phyloP scores from a whole-genome alignment of 2,888 invertebrate species.

The Therioaphis trifolii region DNA sequence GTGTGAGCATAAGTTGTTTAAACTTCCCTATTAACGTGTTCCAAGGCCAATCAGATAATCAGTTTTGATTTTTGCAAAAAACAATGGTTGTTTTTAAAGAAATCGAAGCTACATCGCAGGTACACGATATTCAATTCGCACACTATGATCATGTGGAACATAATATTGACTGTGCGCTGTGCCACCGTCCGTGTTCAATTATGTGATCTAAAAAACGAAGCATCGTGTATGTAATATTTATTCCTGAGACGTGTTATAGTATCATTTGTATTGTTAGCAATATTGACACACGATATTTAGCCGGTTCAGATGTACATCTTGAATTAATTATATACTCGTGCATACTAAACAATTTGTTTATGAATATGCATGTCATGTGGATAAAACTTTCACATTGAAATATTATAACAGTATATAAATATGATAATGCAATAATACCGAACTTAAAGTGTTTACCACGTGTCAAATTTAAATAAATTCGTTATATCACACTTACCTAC shows the following conservation, averaged over 20 bases:
- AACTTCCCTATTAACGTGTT: constrained; percentile 43
- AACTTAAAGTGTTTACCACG: background rate
- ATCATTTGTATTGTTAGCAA: too few relatives aligned
- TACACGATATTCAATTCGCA: constrained; percentile 2
- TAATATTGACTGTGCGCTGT: background rate
- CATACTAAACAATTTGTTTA: background rate
- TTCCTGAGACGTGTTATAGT: too few relatives aligned
- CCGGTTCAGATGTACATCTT: background rate
- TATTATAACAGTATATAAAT: background rate
- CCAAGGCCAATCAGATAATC: constrained; percentile 33
- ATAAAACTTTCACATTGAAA: constrained; percentile 40
- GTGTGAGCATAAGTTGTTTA: background rate
- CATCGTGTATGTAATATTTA: too few relatives aligned
- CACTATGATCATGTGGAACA: background rate
- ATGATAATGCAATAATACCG: background rate
- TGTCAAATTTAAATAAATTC: background rate
- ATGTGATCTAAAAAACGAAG: background rate
- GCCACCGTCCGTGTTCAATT: background rate
- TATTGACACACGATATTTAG: background rate
- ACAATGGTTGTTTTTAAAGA: background rate
- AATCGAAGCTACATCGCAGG: too few relatives aligned
- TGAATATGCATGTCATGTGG: background rate
- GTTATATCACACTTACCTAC: background rate
- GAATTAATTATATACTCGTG: background rate
- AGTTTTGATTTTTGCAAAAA: constrained; percentile 33